A percentile compares a stretch with the other conserved stretches of the same genome.
These are phyloP conservation scores for Nannobrachium achirus DNA, from an alignment of 2,113 vertebrate genomes.

Conservation along the genomic window DNA sequence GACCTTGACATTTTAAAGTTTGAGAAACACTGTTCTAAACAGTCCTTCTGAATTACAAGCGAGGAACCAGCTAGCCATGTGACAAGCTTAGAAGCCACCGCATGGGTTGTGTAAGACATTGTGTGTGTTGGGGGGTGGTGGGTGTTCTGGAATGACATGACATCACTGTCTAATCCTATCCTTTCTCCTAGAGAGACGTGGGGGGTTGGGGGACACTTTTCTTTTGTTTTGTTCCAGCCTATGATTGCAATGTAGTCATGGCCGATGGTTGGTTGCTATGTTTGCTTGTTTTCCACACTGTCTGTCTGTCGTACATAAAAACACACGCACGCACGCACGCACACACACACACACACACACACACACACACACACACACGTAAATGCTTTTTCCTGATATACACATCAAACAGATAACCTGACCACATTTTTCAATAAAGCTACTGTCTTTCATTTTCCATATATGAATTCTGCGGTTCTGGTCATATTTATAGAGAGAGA, in stretches of 20 bases:
- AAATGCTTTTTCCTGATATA: conserved; percentile 67
- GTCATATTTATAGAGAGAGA: conserved; percentile 40
- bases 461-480: conserved; percentile 36
- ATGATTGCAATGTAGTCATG: conserved; percentile 67
- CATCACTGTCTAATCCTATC: conserved; percentile 73
- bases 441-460: conserved; percentile 41
- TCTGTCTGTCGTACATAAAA: conserved; percentile 63
- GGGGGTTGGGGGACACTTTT: conserved; percentile 61
- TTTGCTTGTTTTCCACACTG: conserved; percentile 69
- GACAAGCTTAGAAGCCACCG: conserved; percentile 17
- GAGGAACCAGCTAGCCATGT: conserved; percentile 24
- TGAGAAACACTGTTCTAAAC: too few relatives aligned
- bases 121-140: conserved; percentile 42
- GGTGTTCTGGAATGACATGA: conserved; percentile 46
- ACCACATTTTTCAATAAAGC: conserved; percentile 61
- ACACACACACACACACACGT: not conserved
- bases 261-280: conserved; percentile 58
- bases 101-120: conserved; percentile 32
- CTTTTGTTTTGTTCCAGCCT: conserved; percentile 59
- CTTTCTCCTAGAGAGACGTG: conserved; percentile 28
- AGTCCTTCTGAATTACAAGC: too few relatives aligned
- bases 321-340: too few relatives aligned
- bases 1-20: too few relatives aligned
- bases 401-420: conserved; percentile 67
- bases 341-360: too few relatives aligned